Conservation (phyloP, 2,888 invertebrate species). For the Aphodius sticticus region DNA sequence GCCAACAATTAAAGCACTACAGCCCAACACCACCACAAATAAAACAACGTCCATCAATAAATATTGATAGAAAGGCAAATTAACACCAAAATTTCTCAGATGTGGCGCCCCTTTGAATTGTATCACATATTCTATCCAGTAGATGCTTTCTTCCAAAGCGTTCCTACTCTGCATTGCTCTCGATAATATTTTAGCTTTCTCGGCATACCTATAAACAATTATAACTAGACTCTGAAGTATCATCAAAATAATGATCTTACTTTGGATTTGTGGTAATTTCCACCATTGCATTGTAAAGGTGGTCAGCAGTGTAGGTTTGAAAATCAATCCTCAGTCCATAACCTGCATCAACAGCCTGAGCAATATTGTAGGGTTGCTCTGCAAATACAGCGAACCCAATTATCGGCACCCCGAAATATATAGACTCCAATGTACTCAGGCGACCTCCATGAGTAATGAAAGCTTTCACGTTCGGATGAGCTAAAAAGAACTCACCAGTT, state of each 20-base stretch:
- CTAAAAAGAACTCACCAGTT: conserved; percentile 26
- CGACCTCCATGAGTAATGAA: conserved; percentile 35
- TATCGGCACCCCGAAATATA: conserved; percentile 31
- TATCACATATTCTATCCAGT: conserved; percentile 29
- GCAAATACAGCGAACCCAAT: conserved; percentile 31
- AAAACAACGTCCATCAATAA: conserved; percentile 26
- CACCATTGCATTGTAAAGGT: conserved; percentile 5
- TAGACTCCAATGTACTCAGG: conserved; percentile 32
- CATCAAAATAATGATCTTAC: not conserved
- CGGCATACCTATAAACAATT: not conserved
- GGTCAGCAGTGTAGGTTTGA: not conserved
- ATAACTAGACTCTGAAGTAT: not conserved
- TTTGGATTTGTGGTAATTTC: conserved; percentile 25
- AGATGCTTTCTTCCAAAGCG: conserved; percentile 25
- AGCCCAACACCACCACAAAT: conserved; percentile 13
- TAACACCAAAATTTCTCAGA: conserved; percentile 18
- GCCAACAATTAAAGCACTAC: not conserved
- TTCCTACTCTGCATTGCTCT: conserved; percentile 14
- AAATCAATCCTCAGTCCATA: conserved; percentile 26
- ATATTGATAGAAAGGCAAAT: conserved; percentile 26
- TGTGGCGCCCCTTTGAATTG: conserved; percentile 29
- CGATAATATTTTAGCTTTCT: conserved; percentile 24
- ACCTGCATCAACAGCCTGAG: conserved; percentile 41
- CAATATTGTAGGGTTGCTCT: conserved; percentile 41
- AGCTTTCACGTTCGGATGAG: conserved; percentile 32